Evolutionary conservation across 2,888 invertebrate genomes (phyloP), one percentile per base, ranked within the genome.

Genomic region (Dasypolia templi): DNA sequence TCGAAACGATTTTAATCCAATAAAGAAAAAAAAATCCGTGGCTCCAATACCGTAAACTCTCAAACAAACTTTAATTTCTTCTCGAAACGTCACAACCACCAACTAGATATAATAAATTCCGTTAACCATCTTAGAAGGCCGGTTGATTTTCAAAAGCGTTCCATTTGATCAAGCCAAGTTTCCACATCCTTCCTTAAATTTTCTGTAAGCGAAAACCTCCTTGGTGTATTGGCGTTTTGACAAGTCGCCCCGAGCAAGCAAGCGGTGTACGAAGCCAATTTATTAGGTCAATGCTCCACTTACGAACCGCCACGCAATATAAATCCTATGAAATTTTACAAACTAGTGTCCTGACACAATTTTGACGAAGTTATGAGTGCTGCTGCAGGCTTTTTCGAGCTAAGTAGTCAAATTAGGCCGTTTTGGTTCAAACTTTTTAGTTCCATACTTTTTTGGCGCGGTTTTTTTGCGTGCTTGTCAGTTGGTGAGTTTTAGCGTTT

Each of bases 171-270:
- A 79, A 56, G 66, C 71, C 72, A 66, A 76, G 72, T 66, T 81
- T 58, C 58, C 75, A 74, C 81, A 71, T 75, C 69, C 67, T 82
- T 71, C 63, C 62, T 78, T 71, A 79, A 85, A 85, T 84, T 78
- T 81, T 79, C 65, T 74, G 75, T 81, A 76, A 86, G 72, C 84
- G 80, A 82, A 83, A 82, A 72, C 75, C 72, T 81, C 70, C 73
- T 83, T 79, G 69, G 77, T 77, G 82, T 82, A 85, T 86, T 84
- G 91, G 87, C 87, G 85, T 89, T 91, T 91, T 92, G 91, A 91
- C 90, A 91, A 89, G 77, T 82, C 82, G 88, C 89, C 83, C 55
- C 82, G 79, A 82, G 89, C 88, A 51, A 81, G 79, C 67, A 55
- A 82, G 80, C 68, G 70, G 69, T 72, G 67, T 75, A 76, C 75